Conservation (phyloP, 2,113 vertebrate genomes). For the Accipiter cooperii region DNA sequence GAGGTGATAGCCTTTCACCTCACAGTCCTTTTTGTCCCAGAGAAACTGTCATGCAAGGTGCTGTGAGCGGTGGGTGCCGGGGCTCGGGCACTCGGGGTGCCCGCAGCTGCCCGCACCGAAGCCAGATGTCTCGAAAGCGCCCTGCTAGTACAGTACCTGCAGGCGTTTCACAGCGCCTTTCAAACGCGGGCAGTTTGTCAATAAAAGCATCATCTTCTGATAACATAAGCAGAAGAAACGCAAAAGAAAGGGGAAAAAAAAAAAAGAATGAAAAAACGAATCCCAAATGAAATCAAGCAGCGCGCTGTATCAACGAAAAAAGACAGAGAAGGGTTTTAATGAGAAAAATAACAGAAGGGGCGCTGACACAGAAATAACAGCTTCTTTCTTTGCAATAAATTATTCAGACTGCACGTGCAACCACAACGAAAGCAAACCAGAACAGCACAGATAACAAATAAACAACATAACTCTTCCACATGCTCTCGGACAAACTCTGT, state of each 20-base stretch:
- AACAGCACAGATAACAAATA: background rate
- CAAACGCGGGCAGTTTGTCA: slow-evolving; percentile 89
- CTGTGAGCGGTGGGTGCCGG: slow-evolving; percentile 20
- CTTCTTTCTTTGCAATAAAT: background rate
- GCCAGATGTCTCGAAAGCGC: background rate
- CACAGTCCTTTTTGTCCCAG: background rate
- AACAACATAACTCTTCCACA: background rate
- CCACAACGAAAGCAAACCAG: background rate
- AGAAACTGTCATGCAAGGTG: slow-evolving; percentile 75
- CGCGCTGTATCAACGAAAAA: background rate
- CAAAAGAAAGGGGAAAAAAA: slow-evolving; percentile 1
- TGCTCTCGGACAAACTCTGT: background rate
- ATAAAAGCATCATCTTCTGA: slow-evolving; percentile 89
- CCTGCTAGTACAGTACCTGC: slow-evolving; percentile 81
- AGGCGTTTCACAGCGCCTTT: slow-evolving; percentile 82
- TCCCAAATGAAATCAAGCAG: slow-evolving; percentile 66
- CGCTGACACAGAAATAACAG: background rate
- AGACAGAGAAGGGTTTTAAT: slow-evolving; percentile 8
- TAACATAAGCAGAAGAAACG: slow-evolving; percentile 74
- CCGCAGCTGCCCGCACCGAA: background rate
- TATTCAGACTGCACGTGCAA: background rate
- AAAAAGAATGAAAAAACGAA: slow-evolving; percentile 69
- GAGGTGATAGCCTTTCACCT: slow-evolving; percentile 31
- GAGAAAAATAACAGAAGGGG: background rate
- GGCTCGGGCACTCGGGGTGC: background rate